Evolutionary conservation across 2,113 vertebrate species (phyloP).

Genomic region (Laterallus jamaicensis): DNA sequence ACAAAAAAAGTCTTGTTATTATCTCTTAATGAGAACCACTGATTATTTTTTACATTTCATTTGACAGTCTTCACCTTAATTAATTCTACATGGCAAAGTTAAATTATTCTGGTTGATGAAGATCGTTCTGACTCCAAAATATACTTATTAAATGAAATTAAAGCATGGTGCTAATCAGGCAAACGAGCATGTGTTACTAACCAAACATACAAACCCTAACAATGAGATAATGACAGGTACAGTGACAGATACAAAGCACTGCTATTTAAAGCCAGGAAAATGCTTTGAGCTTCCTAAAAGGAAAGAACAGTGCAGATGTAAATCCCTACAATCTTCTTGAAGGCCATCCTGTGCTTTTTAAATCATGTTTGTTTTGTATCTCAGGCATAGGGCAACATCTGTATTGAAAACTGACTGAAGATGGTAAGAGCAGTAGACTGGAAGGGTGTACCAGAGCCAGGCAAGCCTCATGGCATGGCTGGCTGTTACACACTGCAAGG

Average conservation of each 20-base stretch:
- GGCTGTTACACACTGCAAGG: background rate
- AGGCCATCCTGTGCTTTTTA: background rate
- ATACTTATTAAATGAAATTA: constrained; percentile 57
- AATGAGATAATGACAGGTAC: constrained; percentile 12
- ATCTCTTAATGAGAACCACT: constrained; percentile 46
- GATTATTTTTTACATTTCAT: constrained; percentile 52
- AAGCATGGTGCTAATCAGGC: constrained; percentile 20
- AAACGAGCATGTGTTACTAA: background rate
- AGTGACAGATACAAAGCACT: background rate
- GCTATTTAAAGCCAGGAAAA: background rate
- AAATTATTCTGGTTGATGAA: constrained; percentile 37
- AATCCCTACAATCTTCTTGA: background rate
- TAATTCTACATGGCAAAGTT: constrained; percentile 31
- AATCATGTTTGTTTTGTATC: background rate
- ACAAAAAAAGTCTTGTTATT: constrained; percentile 27
- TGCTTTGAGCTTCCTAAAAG: background rate
- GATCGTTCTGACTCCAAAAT: background rate
- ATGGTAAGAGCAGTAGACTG: background rate
- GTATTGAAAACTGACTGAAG: background rate
- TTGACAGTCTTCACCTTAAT: constrained; percentile 42
- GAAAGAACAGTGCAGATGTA: background rate
- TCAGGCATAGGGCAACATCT: background rate
- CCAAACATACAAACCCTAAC: constrained; percentile 22
- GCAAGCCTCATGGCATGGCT: background rate
- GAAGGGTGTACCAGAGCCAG: background rate